phyloP scores from a whole-genome alignment of 2,113 vertebrate species.

The Oplegnathus fasciatus region DNA sequence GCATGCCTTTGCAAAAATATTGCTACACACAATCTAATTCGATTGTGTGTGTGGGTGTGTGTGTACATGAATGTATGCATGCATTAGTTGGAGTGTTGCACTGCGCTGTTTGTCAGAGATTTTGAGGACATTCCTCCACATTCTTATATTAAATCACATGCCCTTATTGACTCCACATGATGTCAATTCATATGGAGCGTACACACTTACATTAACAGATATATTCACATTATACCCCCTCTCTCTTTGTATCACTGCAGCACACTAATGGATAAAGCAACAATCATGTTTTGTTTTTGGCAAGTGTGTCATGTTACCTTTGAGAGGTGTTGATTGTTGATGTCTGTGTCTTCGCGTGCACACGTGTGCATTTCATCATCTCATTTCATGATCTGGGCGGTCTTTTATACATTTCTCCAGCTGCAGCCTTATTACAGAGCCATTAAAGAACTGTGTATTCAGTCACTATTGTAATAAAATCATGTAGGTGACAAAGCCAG shows the following conservation, averaged over 20 bases:
- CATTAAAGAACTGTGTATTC: neutral
- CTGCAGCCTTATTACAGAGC: neutral
- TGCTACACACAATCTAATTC: neutral
- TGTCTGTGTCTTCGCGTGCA: neutral
- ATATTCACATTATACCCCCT: neutral
- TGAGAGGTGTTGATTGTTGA: neutral
- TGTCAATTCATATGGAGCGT: neutral
- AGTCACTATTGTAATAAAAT: conserved; percentile 4
- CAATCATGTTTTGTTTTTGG: neutral
- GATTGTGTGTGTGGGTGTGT: neutral
- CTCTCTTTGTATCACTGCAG: neutral
- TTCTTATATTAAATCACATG: conserved; percentile 20
- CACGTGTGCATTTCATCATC: neutral
- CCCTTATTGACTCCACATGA: conserved; percentile 38
- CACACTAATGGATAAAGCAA: neutral
- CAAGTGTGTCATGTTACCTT: neutral
- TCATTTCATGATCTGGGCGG: neutral
- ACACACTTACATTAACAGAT: neutral
- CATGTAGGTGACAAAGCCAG: neutral
- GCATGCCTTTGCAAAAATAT: conserved; percentile 16
- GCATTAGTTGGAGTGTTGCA: neutral
- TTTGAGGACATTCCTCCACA: conserved; percentile 9
- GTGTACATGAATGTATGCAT: neutral
- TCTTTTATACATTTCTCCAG: conserved; percentile 10
- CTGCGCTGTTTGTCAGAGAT: neutral